Conservation (phyloP, 2,113 vertebrate species). For the Chaenocephalus aceratus region DNA sequence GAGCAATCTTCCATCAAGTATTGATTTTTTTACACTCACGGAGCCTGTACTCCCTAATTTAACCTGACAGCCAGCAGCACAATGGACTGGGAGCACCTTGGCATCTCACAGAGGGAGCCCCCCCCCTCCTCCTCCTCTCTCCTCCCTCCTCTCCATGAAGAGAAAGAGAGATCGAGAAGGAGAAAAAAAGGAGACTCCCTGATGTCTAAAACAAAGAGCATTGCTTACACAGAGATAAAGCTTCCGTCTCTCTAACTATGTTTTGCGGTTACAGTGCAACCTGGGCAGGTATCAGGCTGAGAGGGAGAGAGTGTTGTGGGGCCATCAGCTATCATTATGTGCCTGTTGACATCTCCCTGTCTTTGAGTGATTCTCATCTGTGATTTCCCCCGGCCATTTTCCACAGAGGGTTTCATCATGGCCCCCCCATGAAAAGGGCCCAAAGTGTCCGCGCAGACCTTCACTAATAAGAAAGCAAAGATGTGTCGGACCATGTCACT, state of each 20-base stretch:
- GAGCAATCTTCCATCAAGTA: slow-evolving; percentile 99
- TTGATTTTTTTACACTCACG: slow-evolving; percentile 99
- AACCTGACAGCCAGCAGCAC: slow-evolving; percentile 99
- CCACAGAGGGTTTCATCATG: slow-evolving; percentile 78
- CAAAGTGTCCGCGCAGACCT: slow-evolving; percentile 71
- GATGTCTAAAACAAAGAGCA: slow-evolving; percentile 82
- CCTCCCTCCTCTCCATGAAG: slow-evolving; percentile 80
- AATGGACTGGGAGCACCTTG: slow-evolving; percentile 99
- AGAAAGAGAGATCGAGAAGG: slow-evolving; percentile 75
- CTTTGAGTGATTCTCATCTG: slow-evolving; percentile 83
- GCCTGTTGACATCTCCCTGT: slow-evolving; percentile 85
- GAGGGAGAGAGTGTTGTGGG: slow-evolving; percentile 77
- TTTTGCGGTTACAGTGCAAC: slow-evolving; percentile 78
- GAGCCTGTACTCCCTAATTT: slow-evolving; percentile 99
- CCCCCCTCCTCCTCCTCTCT: slow-evolving; percentile 77
- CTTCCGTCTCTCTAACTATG: slow-evolving; percentile 87
- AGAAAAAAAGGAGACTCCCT: slow-evolving; percentile 57
- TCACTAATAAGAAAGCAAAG: slow-evolving; percentile 80
- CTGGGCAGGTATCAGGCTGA: slow-evolving; percentile 73
- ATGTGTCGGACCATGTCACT: slow-evolving; percentile 69
- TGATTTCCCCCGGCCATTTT: slow-evolving; percentile 83
- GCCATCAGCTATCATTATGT: slow-evolving; percentile 87
- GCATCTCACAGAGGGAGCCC: slow-evolving; percentile 94
- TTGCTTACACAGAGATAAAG: slow-evolving; percentile 76
- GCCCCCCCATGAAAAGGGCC: slow-evolving; percentile 68